A percentile compares a stretch with the other conserved stretches of the same genome.
These are phyloP conservation scores for Theocolax elegans DNA, from an alignment of 1,140 invertebrate genomes.

Conservation along the genomic window DNA sequence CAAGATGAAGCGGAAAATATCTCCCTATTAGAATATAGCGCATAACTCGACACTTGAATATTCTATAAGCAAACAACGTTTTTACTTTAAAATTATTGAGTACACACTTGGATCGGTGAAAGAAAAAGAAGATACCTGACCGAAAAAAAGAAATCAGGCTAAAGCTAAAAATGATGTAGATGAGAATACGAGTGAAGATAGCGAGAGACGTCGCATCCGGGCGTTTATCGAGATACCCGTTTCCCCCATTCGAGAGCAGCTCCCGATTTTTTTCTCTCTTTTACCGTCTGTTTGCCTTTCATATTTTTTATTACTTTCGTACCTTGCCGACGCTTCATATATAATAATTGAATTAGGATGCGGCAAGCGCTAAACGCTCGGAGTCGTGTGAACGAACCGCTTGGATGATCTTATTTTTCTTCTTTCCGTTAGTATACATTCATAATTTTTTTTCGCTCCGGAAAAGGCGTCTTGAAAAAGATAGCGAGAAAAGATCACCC, in stretches of 20 bases:
- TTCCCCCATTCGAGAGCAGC: background rate
- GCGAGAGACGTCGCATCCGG: conserved; percentile 39
- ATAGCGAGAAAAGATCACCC: conserved; percentile 27
- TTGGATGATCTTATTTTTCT: conserved; percentile 30
- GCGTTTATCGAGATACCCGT: conserved; percentile 36
- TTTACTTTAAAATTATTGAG: conserved; percentile 29
- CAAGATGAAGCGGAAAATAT: too few species aligned
- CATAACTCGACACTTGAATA: conserved; percentile 14
- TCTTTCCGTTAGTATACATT: background rate
- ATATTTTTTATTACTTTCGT: conserved; percentile 21
- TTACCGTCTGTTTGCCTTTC: conserved; percentile 31
- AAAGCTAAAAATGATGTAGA: background rate
- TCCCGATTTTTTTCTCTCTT: background rate
- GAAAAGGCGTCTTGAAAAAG: conserved; percentile 14
- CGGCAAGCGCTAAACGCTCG: conserved; percentile 37
- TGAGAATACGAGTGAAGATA: conserved; percentile 1
- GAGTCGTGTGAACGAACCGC: conserved; percentile 13
- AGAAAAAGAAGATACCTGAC: background rate
- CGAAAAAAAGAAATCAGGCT: conserved; percentile 2
- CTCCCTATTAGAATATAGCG: conserved; percentile 9
- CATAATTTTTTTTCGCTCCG: background rate
- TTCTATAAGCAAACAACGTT: conserved; percentile 30
- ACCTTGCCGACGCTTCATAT: background rate
- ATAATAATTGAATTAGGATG: conserved; percentile 48
- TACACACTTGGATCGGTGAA: conserved; percentile 14